Evolutionary conservation across 2,113 vertebrate species (phyloP).

Genomic region (Engraulis encrasicolus): DNA sequence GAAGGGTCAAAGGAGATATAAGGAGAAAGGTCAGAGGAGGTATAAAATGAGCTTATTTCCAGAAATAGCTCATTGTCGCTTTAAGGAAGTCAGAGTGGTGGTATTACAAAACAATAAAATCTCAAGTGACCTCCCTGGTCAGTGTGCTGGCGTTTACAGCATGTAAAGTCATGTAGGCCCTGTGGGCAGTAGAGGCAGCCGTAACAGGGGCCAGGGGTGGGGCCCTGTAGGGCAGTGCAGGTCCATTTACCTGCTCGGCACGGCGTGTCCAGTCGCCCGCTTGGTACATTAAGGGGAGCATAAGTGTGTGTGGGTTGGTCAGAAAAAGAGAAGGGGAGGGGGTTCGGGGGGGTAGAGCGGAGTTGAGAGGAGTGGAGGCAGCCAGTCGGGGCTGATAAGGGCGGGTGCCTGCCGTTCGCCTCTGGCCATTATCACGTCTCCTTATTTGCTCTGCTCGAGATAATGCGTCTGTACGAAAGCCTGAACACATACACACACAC

Average conservation of each 20-base stretch:
- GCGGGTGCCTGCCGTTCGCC: slow-evolving; percentile 75
- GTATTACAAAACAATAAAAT: background rate
- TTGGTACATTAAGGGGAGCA: slow-evolving; percentile 52
- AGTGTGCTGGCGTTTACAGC: slow-evolving; percentile 27
- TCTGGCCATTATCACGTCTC: slow-evolving; percentile 74
- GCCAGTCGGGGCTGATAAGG: slow-evolving; percentile 71
- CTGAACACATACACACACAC: background rate
- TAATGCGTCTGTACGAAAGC: slow-evolving; percentile 70
- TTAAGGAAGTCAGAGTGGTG: background rate
- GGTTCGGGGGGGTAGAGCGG: background rate
- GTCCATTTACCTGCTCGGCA: slow-evolving; percentile 72
- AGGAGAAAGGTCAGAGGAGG: background rate
- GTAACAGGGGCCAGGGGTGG: too few relatives aligned
- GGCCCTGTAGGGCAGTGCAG: slow-evolving; percentile 49
- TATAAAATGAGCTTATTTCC: too few relatives aligned
- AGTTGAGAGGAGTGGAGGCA: slow-evolving; percentile 52
- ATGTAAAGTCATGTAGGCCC: slow-evolving; percentile 35
- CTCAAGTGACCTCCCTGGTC: slow-evolving; percentile 26
- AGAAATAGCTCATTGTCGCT: too few relatives aligned
- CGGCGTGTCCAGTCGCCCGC: slow-evolving; percentile 71
- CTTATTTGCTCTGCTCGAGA: slow-evolving; percentile 77
- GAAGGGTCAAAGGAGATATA: too few relatives aligned
- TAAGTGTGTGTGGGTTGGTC: slow-evolving; percentile 52
- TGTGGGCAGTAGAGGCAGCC: slow-evolving; percentile 24
- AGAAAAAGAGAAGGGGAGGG: slow-evolving; percentile 54